Conservation (phyloP, 2,888 invertebrate species). For the Barypeithes pellucidus region DNA sequence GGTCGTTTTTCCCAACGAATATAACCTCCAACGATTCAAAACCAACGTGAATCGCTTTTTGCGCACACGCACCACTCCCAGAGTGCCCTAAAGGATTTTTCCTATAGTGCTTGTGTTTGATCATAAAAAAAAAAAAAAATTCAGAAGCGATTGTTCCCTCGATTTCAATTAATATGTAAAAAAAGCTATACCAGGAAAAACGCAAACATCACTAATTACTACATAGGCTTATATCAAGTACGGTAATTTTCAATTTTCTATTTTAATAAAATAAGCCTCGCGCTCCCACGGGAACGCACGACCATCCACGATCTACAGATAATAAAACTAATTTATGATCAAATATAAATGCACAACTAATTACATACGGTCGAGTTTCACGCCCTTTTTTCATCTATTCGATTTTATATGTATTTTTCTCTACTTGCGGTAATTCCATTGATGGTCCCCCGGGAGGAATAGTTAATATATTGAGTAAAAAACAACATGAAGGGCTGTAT, state of each 20-base stretch:
- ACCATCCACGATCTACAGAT: constrained; percentile 36
- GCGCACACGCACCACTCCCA: too few relatives aligned
- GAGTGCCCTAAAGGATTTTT: too few relatives aligned
- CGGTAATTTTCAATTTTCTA: constrained; percentile 35
- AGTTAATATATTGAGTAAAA: constrained; percentile 40
- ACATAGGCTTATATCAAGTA: constrained; percentile 3
- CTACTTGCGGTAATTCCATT: constrained; percentile 39
- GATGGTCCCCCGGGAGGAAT: constrained; percentile 28
- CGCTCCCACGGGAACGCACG: constrained; percentile 23
- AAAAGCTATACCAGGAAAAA: not conserved
- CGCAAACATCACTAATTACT: constrained; percentile 13
- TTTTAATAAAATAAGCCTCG: constrained; percentile 34
- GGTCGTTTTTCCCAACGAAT: too few relatives aligned
- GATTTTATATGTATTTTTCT: constrained; percentile 46
- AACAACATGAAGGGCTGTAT: constrained; percentile 16
- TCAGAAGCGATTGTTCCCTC: constrained; percentile 6
- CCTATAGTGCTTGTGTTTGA: too few relatives aligned
- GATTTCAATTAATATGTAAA: constrained; percentile 9
- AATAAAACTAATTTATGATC: constrained; percentile 48
- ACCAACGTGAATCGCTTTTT: too few relatives aligned
- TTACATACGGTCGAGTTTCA: constrained; percentile 42
- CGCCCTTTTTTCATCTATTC: constrained; percentile 51
- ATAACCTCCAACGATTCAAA: too few relatives aligned
- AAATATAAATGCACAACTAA: constrained; percentile 49
- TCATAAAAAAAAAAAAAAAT: too few relatives aligned